Conservation (phyloP, 1,140 invertebrate species). For the Dufourea novaeangliae region DNA sequence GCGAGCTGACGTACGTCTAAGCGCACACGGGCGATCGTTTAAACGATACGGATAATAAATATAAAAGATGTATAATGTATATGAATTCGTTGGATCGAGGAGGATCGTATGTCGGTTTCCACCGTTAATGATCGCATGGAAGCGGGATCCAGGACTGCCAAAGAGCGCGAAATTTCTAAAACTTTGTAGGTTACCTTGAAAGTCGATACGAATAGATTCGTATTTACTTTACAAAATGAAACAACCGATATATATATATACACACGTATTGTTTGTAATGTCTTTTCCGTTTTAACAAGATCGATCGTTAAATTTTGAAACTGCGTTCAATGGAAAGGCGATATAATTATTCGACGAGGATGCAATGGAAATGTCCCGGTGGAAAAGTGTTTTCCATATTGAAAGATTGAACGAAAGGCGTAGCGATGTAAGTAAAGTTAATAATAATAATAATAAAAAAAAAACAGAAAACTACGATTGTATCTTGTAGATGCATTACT, state of each 20-base stretch:
- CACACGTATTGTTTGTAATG: not conserved
- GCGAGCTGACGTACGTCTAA: conserved; percentile 38
- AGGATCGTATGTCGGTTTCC: not conserved
- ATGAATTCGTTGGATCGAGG: not conserved
- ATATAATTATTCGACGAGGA: not conserved
- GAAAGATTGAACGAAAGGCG: not conserved
- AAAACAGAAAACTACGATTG: not conserved
- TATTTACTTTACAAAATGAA: not conserved
- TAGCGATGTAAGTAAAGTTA: conserved; percentile 1
- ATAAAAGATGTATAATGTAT: not conserved
- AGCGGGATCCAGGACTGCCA: conserved; percentile 61
- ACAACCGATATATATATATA: no score
- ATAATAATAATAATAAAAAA: not conserved
- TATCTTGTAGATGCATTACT: conserved; percentile 25
- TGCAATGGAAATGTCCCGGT: not conserved
- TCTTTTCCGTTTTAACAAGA: not conserved
- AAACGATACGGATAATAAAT: conserved; percentile 22
- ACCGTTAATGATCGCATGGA: not conserved
- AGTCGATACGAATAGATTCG: not conserved
- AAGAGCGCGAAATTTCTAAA: conserved; percentile 69
- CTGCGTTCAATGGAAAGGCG: not conserved
- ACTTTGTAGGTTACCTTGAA: conserved; percentile 35
- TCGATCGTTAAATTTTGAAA: not conserved
- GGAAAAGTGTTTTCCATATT: not conserved
- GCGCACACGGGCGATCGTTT: conserved; percentile 42